Evolutionary conservation across 2,888 invertebrate species (phyloP).

Genomic region (Caenorhabditis parvicauda): DNA sequence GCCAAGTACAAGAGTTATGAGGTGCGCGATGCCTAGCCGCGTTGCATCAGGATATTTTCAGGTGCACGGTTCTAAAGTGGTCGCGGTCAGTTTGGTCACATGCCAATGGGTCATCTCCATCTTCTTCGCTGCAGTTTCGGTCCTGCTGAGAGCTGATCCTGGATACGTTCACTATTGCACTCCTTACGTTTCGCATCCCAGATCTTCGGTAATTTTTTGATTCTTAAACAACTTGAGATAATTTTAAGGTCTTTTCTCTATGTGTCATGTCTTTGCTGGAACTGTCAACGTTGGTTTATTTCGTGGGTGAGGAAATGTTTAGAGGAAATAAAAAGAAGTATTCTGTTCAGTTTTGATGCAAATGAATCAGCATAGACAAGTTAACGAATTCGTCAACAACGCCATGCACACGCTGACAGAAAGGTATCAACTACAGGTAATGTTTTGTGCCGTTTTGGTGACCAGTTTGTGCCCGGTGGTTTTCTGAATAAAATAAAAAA

Average conservation of each 20-base stretch:
- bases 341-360: constrained; percentile 24
- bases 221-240: too few relatives aligned
- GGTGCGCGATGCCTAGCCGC: background rate
- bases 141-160: constrained; percentile 26
- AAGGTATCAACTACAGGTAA: constrained; percentile 39
- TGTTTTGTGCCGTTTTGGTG: too few relatives aligned
- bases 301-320: constrained; percentile 14
- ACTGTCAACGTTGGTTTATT: constrained; percentile 28
- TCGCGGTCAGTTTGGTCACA: constrained; percentile 19
- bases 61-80: constrained; percentile 27
- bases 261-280: constrained; percentile 37
- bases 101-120: constrained; percentile 37
- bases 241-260: constrained; percentile 17
- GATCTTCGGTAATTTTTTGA: constrained; percentile 25
- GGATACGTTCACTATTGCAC: constrained; percentile 43
- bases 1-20: constrained; percentile 39
- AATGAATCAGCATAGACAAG: constrained; percentile 29
- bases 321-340: background rate
- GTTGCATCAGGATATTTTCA: background rate
- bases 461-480: too few relatives aligned
- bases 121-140: constrained; percentile 21
- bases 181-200: constrained; percentile 41
- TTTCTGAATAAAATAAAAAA: too few relatives aligned
- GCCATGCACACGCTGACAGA: constrained; percentile 42
- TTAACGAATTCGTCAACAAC: constrained; percentile 44